Conservation (phyloP, 2,888 invertebrate genomes). For the Eilema depressum region DNA sequence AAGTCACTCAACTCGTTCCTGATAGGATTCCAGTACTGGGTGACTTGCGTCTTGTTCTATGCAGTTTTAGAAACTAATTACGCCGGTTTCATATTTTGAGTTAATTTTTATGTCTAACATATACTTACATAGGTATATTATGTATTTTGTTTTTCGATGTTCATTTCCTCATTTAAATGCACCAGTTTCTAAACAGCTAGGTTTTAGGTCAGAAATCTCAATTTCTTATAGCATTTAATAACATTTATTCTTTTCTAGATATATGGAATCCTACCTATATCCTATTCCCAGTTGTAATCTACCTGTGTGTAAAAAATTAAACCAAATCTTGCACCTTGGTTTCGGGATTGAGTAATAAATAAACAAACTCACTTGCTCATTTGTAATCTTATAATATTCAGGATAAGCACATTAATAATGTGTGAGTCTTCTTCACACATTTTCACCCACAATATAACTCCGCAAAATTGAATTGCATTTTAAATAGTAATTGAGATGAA, state of each 20-base stretch:
- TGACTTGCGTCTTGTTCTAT: constrained; percentile 40
- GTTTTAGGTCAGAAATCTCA: neutral
- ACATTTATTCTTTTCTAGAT: neutral
- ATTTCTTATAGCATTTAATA: neutral
- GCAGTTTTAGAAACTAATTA: too few species aligned
- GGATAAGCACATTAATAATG: neutral
- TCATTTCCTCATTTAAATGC: neutral
- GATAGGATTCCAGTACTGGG: constrained; percentile 53
- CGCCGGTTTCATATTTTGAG: too few species aligned
- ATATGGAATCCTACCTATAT: neutral
- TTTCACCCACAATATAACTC: neutral
- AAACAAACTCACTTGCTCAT: neutral
- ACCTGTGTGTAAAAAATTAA: neutral
- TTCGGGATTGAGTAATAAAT: neutral
- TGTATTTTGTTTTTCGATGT: neutral
- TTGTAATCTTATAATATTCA: neutral
- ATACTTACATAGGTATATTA: constrained; percentile 3
- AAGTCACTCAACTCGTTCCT: constrained; percentile 71
- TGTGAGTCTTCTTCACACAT: neutral
- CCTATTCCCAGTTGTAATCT: neutral
- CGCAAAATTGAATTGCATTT: constrained; percentile 31
- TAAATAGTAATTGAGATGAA: constrained; percentile 42
- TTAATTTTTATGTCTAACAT: constrained; percentile 30
- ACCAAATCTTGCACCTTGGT: neutral
- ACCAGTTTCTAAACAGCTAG: neutral